Percentiles rank a stretch among this genome's conserved stretches.
Evolutionary conservation across 2,888 invertebrate species (phyloP).

Genomic region (Tanypteryx hageni): DNA sequence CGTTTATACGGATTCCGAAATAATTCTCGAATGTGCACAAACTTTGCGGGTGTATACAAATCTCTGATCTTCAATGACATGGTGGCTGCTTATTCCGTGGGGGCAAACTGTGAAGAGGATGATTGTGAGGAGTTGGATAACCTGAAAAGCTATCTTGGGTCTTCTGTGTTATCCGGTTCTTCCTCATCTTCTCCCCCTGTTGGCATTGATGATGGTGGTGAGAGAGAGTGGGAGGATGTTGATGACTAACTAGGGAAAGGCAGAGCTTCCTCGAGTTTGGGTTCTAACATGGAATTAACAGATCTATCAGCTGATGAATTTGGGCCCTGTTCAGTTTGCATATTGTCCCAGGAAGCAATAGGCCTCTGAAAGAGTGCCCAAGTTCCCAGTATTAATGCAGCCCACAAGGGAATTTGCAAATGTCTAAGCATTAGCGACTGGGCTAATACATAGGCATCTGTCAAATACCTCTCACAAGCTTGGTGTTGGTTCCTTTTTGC

Average conservation of each 20-base stretch:
- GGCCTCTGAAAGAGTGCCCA: not conserved
- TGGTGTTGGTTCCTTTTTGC: not conserved
- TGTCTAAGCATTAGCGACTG: too few species aligned
- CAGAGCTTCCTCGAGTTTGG: not conserved
- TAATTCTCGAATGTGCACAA: not conserved
- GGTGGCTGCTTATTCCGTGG: slow-evolving; percentile 46
- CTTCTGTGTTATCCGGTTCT: not conserved
- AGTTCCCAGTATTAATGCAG: not conserved
- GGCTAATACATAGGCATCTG: not conserved
- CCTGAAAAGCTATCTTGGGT: not conserved
- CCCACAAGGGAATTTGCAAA: not conserved
- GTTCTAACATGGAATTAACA: not conserved
- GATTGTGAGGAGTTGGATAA: slow-evolving; percentile 23
- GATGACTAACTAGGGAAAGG: too few species aligned
- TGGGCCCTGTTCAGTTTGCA: not conserved
- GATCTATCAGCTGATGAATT: not conserved
- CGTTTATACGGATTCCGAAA: not conserved
- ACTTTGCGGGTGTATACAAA: not conserved
- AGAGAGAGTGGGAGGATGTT: not conserved
- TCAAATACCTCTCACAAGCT: not conserved
- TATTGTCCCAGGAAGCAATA: not conserved
- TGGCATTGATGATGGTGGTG: not conserved
- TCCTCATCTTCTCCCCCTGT: not conserved
- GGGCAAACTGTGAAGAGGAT: slow-evolving; percentile 33
- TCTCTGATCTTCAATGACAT: not conserved